Evolutionary conservation across 2,113 vertebrate genomes (phyloP).

Genomic region (Tupaia chinensis): DNA sequence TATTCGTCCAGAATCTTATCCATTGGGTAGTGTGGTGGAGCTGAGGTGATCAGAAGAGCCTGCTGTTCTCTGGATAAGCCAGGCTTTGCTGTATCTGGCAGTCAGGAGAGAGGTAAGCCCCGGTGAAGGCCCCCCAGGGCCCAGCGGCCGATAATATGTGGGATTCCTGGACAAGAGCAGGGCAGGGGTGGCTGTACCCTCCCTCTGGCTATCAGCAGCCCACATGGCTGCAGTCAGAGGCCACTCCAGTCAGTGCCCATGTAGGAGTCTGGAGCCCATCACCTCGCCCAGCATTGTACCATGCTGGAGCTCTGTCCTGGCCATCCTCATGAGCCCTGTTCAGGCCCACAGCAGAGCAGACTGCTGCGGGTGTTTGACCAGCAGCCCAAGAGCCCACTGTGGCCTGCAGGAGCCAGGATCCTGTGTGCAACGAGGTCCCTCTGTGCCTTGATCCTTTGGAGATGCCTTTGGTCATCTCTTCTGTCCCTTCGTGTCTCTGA

Average conservation of each 20-base stretch:
- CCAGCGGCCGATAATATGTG: rapidly evolving
- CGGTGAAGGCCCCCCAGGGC: background rate
- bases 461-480: conserved; percentile 40
- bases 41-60: conserved; percentile 56
- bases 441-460: conserved; percentile 77
- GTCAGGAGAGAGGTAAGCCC: conserved; percentile 53
- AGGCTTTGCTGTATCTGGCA: conserved; percentile 61
- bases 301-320: background rate
- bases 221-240: background rate
- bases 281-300: background rate
- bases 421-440: conserved; percentile 15
- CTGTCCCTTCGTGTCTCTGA: background rate
- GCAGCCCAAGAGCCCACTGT: background rate
- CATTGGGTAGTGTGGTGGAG: conserved; percentile 56
- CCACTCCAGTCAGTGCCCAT: background rate
- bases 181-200: background rate
- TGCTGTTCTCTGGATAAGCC: conserved; percentile 39
- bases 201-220: background rate
- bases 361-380: background rate
- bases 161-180: background rate
- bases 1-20: conserved; percentile 64
- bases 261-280: background rate
- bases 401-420: background rate
- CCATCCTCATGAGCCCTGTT: background rate
- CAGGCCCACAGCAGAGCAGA: background rate